Conservation (phyloP, 2,797 vertebrate species). For the Anguilla marmorata region DNA sequence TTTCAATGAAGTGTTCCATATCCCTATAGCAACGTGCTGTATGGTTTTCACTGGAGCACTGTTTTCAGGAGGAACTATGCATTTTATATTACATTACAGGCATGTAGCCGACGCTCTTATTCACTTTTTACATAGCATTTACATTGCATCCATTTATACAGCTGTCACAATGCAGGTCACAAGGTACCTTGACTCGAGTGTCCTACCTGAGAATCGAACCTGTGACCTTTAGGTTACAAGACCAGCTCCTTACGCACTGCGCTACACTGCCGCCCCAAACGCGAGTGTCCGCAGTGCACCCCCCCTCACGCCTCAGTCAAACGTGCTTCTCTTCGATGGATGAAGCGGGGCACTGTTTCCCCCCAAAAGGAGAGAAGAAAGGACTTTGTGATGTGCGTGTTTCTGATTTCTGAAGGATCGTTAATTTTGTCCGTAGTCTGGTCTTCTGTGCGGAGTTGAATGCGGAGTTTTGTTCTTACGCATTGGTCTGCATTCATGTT, state of each 20-base stretch:
- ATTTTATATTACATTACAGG: not conserved
- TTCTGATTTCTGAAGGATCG: not conserved
- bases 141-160: too few relatives aligned
- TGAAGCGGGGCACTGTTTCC: conserved; percentile 22
- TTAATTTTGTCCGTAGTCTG: too few relatives aligned
- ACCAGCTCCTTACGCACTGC: too few relatives aligned
- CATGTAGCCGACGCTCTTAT: too few relatives aligned
- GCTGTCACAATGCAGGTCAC: too few relatives aligned
- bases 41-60: not conserved
- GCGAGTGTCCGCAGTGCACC: conserved; percentile 8
- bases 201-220: too few relatives aligned
- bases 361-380: conserved; percentile 19
- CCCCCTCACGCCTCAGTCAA: not conserved
- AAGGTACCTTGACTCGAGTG: too few relatives aligned
- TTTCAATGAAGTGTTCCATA: not conserved
- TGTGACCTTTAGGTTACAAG: too few relatives aligned
- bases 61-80: not conserved
- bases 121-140: too few relatives aligned
- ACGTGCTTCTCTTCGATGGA: conserved; percentile 23
- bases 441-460: not conserved
- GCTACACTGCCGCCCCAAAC: too few relatives aligned
- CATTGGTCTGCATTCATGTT: conserved; percentile 32
- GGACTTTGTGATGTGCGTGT: not conserved
- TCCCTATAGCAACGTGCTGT: not conserved
- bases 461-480: not conserved